These are phyloP conservation scores for Tyto alba DNA, from an alignment of 2,113 vertebrate species.

Conservation along the genomic window DNA sequence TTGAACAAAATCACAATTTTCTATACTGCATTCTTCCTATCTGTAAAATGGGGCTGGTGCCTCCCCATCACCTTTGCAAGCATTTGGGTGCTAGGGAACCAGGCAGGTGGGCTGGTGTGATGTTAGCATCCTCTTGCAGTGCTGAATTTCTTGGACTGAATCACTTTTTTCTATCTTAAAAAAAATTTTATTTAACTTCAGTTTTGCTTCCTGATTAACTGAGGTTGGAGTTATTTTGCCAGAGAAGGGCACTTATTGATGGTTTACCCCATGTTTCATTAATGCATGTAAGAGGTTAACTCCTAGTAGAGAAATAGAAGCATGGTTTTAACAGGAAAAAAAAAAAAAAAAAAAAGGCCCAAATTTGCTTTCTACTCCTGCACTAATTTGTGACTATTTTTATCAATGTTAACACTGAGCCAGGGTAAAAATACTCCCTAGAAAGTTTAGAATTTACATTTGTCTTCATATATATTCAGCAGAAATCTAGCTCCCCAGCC, in stretches of 20 bases:
- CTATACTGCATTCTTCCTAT: neutral
- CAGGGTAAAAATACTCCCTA: slow-evolving; percentile 63
- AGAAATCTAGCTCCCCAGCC: slow-evolving; percentile 34
- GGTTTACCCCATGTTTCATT: neutral
- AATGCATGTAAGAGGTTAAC: slow-evolving; percentile 30
- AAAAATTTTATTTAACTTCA: neutral
- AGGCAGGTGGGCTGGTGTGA: neutral
- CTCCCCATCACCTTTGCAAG: neutral
- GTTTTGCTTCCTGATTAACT: neutral
- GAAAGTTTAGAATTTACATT: slow-evolving; percentile 65
- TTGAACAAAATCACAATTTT: neutral
- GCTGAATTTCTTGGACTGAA: neutral
- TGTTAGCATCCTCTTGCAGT: neutral
- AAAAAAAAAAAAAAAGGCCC: neutral
- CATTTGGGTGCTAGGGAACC: neutral
- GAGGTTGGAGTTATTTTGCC: neutral
- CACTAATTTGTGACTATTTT: slow-evolving; percentile 68
- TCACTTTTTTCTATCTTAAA: neutral
- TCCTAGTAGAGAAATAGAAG: neutral
- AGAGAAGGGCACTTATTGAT: neutral
- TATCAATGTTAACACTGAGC: slow-evolving; percentile 52
- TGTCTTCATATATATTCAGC: slow-evolving; percentile 59
- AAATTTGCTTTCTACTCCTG: slow-evolving; percentile 57
- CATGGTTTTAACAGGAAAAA: neutral
- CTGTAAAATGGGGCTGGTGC: neutral